Percentiles rank a stretch among this genome's conserved stretches.
phyloP scores from a whole-genome alignment of 2,888 invertebrate species.

The Ormyrus thymus region DNA sequence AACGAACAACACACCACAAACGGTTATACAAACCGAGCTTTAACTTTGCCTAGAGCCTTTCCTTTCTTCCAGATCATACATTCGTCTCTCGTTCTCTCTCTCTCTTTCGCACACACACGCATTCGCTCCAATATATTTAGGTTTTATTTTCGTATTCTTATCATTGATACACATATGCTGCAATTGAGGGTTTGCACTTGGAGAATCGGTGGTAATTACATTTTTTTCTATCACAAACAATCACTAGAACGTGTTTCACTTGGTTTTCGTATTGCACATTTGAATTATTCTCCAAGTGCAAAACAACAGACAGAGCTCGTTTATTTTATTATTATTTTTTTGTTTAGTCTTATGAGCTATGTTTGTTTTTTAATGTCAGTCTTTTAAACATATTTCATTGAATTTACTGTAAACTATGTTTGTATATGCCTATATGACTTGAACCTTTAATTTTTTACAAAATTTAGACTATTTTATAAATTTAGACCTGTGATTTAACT shows the following conservation, averaged over 20 bases:
- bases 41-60: slow-evolving; percentile 10
- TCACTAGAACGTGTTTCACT: too few species aligned
- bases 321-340: slow-evolving; percentile 32
- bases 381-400: slow-evolving; percentile 6
- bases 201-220: slow-evolving; percentile 10
- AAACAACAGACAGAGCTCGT: slow-evolving; percentile 42
- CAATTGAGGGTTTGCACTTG: slow-evolving; percentile 18
- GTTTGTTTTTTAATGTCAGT: slow-evolving; percentile 22
- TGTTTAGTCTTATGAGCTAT: slow-evolving; percentile 25
- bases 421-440: neutral
- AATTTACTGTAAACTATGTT: slow-evolving; percentile 12
- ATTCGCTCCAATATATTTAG: neutral
- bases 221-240: too few species aligned
- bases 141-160: neutral
- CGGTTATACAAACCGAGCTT: slow-evolving; percentile 56
- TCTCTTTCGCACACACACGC: neutral
- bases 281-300: slow-evolving; percentile 43
- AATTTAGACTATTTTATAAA: slow-evolving; percentile 26
- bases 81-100: neutral
- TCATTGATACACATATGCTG: slow-evolving; percentile 28
- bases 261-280: neutral
- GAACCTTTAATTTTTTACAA: slow-evolving; percentile 1
- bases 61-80: neutral
- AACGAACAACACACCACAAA: slow-evolving; percentile 55
- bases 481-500: slow-evolving; percentile 42